phyloP scores from a whole-genome alignment of 2,113 vertebrate genomes.

The Epinephelus moara region DNA sequence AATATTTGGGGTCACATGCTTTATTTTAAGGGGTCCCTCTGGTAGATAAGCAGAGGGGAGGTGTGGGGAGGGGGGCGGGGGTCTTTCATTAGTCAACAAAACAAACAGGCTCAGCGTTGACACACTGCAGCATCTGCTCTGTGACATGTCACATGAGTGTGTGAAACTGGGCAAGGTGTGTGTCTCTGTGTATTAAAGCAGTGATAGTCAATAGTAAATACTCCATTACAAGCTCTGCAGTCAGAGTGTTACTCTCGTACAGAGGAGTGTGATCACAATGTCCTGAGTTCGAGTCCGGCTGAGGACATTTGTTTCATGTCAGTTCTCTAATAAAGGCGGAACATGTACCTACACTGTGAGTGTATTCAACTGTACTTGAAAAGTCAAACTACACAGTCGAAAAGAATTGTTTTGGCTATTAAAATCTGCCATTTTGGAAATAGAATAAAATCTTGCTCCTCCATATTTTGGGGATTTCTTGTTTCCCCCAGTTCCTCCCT shows the following conservation, averaged over 20 bases:
- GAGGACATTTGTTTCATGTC: not conserved
- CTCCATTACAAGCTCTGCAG: not conserved
- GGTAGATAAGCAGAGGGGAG: not conserved
- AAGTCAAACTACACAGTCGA: not conserved
- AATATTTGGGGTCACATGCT: not conserved
- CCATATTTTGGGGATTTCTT: not conserved
- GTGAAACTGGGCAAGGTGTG: not conserved
- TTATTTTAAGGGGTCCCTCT: not conserved
- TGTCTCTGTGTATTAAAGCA: not conserved
- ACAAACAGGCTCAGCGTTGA: not conserved
- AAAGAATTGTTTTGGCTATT: not conserved
- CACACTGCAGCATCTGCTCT: slow-evolving; percentile 5
- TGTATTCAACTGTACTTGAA: not conserved
- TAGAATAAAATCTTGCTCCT: not conserved
- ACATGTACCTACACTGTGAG: not conserved
- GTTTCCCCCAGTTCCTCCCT: not conserved
- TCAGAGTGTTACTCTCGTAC: not conserved
- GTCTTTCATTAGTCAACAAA: slow-evolving; percentile 11
- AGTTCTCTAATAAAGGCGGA: not conserved
- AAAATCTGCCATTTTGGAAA: not conserved
- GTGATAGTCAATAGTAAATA: not conserved
- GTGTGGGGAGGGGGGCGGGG: slow-evolving; percentile 1
- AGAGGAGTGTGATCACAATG: not conserved
- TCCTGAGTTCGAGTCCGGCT: not conserved
- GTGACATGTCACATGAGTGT: not conserved